Evolutionary conservation across 1,140 invertebrate genomes (phyloP), one percentile per base, ranked within the genome.

Genomic region (Latrodectus geometricus): DNA sequence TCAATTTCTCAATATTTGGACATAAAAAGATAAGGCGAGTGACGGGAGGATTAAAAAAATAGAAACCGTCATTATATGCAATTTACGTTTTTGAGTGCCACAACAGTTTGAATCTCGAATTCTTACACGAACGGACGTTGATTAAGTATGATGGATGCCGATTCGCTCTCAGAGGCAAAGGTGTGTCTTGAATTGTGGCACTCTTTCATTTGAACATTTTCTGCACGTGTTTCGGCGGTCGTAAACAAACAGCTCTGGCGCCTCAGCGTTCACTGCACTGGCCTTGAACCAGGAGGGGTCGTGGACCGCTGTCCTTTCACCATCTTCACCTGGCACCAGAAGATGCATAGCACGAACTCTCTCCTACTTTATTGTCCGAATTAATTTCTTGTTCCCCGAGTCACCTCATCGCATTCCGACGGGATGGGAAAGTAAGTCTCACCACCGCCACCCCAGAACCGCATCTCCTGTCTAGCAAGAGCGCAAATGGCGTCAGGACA

Each of bases 281-380:
- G 78, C 78, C 78, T 80, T 80, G 78, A 80, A 80, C 78, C 78
- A 20, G 17, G 49, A 78, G 21, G 76, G 76, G 76, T 78, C 76
- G 76, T 69, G 78, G 78, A 69, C 78, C 76, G 35, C 21, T 52
- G 61, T 49, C 61, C 61, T 80, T 70, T 69, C 78, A 5, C n/a
- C 76, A 78, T 78, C 76, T 52, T 76, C 23, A 73, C 61, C 48
- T 78, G 76, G 66, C 61, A 78, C 56, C 35, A 61, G 56, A 23
- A 20, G 76, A 80, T 80, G 78, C 78, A 49, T 48, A 5, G 68
- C 78, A 69, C 65, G 66, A 52, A 52, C 65, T 80, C 78, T 80
- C 78, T 70, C 48, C 78, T 80, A 80, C 78, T 80, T 80, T 80
- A 80, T 80, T 80, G 78, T 80, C 78, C 78, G 61, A 78, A 66